Evolutionary conservation across 2,888 invertebrate species (phyloP), one percentile per base, ranked within the genome.

Genomic region (Thecophora atra): DNA sequence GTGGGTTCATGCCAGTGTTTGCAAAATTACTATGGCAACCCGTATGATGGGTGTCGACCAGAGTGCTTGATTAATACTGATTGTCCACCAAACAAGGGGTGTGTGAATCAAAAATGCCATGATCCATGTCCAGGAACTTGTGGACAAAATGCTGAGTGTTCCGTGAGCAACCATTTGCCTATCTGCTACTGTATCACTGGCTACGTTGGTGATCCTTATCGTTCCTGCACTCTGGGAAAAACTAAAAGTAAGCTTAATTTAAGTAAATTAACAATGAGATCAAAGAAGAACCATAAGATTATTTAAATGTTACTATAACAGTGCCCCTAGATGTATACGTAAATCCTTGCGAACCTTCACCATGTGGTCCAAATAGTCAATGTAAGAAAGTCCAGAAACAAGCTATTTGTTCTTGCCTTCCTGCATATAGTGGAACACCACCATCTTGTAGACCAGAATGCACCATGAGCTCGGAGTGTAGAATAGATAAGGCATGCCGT

Each of bases 81-180:
- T 81, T 94, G 94, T 84, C 87, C 91, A 3, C 90, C 90, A 54
- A 90, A 91, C 78, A 90, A 88, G 79, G 92, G 93, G 19, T 94
- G 94, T 79, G 87, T 92, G 7, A 89, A 89, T 78, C 91, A 91
- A 77, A 93, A 92, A 86, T 94, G 94, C 83, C 88, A 89, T 80
- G 92, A 94, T 86, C 94, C 94, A 26, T 94, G 94, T 79, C 92
- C 92, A 11, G 93, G 93, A 77, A 91, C 91, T 42, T 94, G 94
- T 81, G 93, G 93, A 6, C 88, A 90, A 76, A 92, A 93, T 79
- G 92, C 94, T 24, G 88, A 90, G 63, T 94, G 94, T 81, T 91
- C 91, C 86, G 92, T 92, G 19, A 88, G 91, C 19, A 92, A 92
- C 79, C 92, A 93, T 86, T 81, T 93, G 79, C 91, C 92, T 72